A percentile compares a stretch with the other conserved stretches of the same genome.
These are phyloP conservation scores for Sorex maritimensis DNA, from an alignment of 2,797 vertebrate species.

Conservation along the genomic window DNA sequence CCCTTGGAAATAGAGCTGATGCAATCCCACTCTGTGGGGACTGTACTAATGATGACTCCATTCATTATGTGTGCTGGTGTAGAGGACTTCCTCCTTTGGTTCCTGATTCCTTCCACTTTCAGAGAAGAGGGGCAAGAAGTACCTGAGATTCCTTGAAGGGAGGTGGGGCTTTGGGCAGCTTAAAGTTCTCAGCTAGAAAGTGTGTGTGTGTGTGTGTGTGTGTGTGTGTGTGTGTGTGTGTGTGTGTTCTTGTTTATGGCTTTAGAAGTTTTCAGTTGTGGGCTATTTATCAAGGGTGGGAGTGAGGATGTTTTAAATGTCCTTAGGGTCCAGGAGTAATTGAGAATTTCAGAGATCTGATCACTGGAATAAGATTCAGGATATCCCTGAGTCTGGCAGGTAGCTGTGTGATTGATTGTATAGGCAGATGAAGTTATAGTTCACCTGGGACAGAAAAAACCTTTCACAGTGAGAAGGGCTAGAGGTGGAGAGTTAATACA, in stretches of 20 bases:
- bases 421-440: slow-evolving; percentile 22
- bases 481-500: no score
- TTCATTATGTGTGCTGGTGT: slow-evolving; percentile 10
- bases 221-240: no score
- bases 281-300: not conserved
- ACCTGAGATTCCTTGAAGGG: not conserved
- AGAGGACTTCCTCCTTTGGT: slow-evolving; percentile 1
- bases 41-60: slow-evolving; percentile 1
- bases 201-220: not conserved
- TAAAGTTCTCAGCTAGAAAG: slow-evolving; percentile 57
- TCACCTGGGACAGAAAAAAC: not conserved
- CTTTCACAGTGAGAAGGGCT: no score
- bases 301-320: not conserved
- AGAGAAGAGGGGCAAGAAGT: slow-evolving; percentile 25
- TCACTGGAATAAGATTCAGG: not conserved
- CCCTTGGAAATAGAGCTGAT: slow-evolving; percentile 58
- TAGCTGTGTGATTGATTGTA: not conserved
- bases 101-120: slow-evolving; percentile 40
- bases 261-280: slow-evolving; percentile 63
- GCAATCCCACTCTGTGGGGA: not conserved
- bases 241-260: slow-evolving; percentile 58
- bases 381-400: not conserved
- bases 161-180: not conserved
- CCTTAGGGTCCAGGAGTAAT: slow-evolving; percentile 45
- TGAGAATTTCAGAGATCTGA: slow-evolving; percentile 60